Evolutionary conservation across 2,113 vertebrate species (phyloP).

Genomic region (Nothocercus nigrocapillus): DNA sequence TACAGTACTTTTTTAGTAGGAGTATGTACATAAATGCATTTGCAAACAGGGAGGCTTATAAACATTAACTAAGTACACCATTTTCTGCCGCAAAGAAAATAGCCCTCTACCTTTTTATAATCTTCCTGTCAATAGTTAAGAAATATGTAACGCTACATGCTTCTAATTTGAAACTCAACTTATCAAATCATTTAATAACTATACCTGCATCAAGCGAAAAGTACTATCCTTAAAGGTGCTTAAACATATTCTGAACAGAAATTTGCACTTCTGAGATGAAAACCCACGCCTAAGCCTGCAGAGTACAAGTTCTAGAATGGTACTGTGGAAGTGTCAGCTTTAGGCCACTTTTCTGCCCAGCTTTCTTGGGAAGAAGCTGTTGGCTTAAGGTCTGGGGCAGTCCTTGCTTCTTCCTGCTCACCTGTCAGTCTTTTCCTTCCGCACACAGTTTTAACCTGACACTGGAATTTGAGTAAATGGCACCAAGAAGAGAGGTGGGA

Average conservation of each 20-base stretch:
- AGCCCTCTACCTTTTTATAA: neutral
- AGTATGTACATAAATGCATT: neutral
- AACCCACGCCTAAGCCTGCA: neutral
- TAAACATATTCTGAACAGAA: neutral
- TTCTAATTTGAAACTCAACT: neutral
- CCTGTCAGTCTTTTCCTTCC: neutral
- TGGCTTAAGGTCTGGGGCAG: neutral
- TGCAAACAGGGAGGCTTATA: neutral
- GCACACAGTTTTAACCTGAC: neutral
- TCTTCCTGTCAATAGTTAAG: neutral
- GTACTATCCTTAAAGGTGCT: neutral
- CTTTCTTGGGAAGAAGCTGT: neutral
- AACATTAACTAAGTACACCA: neutral
- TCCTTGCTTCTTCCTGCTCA: neutral
- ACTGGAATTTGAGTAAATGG: neutral
- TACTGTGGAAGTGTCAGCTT: neutral
- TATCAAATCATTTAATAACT: neutral
- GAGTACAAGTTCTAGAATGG: neutral
- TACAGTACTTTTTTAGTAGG: neutral
- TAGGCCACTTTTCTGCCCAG: neutral
- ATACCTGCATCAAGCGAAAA: neutral
- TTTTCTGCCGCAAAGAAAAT: neutral
- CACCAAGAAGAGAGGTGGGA: neutral
- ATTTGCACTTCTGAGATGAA: neutral
- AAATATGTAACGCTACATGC: neutral